Conservation (phyloP, 1,140 invertebrate genomes). For the Condylostylus longicornis region DNA sequence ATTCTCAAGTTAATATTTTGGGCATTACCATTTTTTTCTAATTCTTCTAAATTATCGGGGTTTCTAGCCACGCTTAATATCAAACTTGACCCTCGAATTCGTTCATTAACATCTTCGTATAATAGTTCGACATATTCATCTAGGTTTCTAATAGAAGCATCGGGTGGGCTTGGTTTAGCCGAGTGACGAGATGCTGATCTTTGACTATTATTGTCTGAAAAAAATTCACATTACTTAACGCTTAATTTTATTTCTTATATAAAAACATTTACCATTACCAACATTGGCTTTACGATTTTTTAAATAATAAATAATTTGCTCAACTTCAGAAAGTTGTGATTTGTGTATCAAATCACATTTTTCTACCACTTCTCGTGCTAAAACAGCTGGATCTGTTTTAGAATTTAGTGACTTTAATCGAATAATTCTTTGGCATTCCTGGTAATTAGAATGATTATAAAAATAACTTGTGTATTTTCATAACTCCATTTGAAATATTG, state of each 20-base stretch:
- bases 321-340: slow-evolving; percentile 68
- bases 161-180: slow-evolving; percentile 13
- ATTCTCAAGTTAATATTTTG: not conserved
- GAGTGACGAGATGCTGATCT: slow-evolving; percentile 16
- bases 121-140: slow-evolving; percentile 91
- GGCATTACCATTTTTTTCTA: slow-evolving; percentile 71
- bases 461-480: no score
- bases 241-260: no score
- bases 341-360: slow-evolving; percentile 81
- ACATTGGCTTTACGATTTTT: slow-evolving; percentile 58
- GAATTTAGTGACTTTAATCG: slow-evolving; percentile 67
- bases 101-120: slow-evolving; percentile 89
- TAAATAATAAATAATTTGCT: slow-evolving; percentile 83
- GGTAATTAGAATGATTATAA: no score
- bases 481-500: no score
- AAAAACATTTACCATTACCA: slow-evolving; percentile 15
- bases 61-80: slow-evolving; percentile 82
- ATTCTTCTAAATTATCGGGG: slow-evolving; percentile 84
- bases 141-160: slow-evolving; percentile 64
- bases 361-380: slow-evolving; percentile 76
- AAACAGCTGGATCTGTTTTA: slow-evolving; percentile 58
- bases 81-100: slow-evolving; percentile 81
- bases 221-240: no score
- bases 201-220: slow-evolving; percentile 24
- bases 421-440: slow-evolving; percentile 71